phyloP scores from a whole-genome alignment of 92 coral and sea anemone species.

The Blastomussa wellsi region DNA sequence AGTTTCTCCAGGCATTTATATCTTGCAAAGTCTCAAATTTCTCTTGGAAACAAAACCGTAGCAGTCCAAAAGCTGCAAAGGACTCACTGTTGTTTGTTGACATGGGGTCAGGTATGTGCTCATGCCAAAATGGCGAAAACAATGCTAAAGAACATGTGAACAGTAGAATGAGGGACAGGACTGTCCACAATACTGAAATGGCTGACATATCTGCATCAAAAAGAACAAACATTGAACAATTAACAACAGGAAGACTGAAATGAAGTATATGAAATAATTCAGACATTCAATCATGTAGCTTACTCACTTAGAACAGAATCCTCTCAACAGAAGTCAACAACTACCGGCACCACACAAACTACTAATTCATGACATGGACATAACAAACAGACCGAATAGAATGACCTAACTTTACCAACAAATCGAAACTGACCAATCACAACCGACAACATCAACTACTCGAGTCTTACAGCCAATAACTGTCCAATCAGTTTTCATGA shows the following conservation, averaged over 20 bases:
- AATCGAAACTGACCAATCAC: too few species aligned
- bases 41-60: conserved; percentile 71
- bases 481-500: too few species aligned
- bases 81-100: conserved; percentile 66
- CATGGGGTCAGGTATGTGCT: conserved; percentile 63
- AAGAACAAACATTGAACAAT: background rate
- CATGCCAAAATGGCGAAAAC: conserved; percentile 89
- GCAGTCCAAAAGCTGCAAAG: conserved; percentile 76
- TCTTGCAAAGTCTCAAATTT: conserved; percentile 66
- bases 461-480: too few species aligned
- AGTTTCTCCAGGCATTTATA: conserved; percentile 73
- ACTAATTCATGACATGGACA: too few species aligned
- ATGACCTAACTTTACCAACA: too few species aligned
- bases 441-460: too few species aligned
- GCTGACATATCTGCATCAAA: conserved; percentile 62
- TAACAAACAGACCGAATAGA: too few species aligned
- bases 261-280: too few species aligned
- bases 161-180: conserved; percentile 62
- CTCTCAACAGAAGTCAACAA: too few species aligned
- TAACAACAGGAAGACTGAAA: background rate
- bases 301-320: too few species aligned
- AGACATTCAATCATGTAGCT: too few species aligned
- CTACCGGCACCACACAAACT: too few species aligned
- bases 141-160: conserved; percentile 63
- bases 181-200: conserved; percentile 74